Base-by-base conservation (phyloP, 1,140 invertebrate genomes). In the Pseudomyrmex dendroicus region DNA sequence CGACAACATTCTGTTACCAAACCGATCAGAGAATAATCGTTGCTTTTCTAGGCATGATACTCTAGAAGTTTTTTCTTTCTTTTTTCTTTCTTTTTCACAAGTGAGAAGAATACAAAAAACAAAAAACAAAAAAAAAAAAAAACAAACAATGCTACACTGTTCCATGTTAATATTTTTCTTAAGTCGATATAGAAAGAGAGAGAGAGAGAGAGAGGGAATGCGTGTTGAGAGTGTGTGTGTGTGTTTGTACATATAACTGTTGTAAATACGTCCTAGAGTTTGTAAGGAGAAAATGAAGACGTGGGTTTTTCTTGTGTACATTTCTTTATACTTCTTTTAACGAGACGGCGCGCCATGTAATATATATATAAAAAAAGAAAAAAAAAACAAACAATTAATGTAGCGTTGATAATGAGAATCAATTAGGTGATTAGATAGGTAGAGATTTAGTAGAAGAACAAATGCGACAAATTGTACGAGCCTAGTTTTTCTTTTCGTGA, bases 311-410 rank as follows among this genome's bases (percentile, higher is more conserved):
- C 93, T 93, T 92, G 88, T 93, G 92, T 93, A 93, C 91, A 93
- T 93, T 91, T 91, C 89, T 93, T 93, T 94, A 92, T 93, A 93
- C 90, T 93, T 93, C 92, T 93, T 93, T 91, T 92, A 92, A 91
- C 83, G 86, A 90, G 74, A 72, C 35, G 35, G 35, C 35, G 85
- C 35, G 68, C 78, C 57, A 67, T 86, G 82, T 89, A 85, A 35
- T 35, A 35, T 35, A 35, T 35, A 35, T 35, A 35, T 35, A 35
- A 35, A 35, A 35, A 4, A 35, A 35, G 84, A 86, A 84, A 89
- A 73, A 20, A 25, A 3, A n/a, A n/a, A n/a, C 25, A 25, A 25
- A 3, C 25, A 25, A 25, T 25, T 73, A 70, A 73, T 44, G 54
- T 86, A 85, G 61, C n/a, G 25, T 25, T 25, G 25, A 3, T 25